These are phyloP conservation scores for Ormyrus thymus DNA, from an alignment of 2,888 invertebrate genomes.

Conservation along the genomic window DNA sequence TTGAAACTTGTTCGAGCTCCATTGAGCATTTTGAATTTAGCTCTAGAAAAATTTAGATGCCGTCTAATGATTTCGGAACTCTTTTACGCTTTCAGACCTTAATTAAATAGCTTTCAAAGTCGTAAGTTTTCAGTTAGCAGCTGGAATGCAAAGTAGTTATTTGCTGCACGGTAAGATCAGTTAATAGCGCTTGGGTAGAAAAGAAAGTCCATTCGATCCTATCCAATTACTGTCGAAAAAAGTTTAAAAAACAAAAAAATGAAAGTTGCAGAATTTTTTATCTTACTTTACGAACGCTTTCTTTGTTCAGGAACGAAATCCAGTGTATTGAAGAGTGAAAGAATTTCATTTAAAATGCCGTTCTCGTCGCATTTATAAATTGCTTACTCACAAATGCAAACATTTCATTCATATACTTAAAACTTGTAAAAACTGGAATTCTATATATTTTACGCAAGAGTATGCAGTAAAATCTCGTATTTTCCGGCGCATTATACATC, in stretches of 20 bases:
- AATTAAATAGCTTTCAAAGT: constrained; percentile 33
- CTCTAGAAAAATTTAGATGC: not conserved
- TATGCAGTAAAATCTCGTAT: too few species aligned
- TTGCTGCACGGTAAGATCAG: constrained; percentile 11
- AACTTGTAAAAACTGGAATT: too few species aligned
- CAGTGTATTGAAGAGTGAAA: too few species aligned
- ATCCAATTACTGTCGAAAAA: constrained; percentile 1
- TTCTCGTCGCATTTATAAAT: too few species aligned
- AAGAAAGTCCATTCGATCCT: not conserved
- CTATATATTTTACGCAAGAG: too few species aligned
- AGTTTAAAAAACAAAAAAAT: not conserved
- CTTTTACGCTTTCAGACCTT: constrained; percentile 1
- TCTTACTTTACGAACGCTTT: too few species aligned
- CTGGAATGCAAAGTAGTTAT: constrained; percentile 34
- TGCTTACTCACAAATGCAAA: too few species aligned
- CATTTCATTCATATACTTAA: too few species aligned
- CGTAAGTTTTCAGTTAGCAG: constrained; percentile 20
- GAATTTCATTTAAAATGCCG: too few species aligned
- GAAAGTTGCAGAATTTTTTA: not conserved
- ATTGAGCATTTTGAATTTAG: too few species aligned
- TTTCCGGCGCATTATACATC: not conserved
- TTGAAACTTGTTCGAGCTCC: too few species aligned
- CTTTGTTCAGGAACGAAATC: too few species aligned
- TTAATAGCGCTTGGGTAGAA: constrained; percentile 28
- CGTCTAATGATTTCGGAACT: constrained; percentile 4